These are phyloP conservation scores for Gadus chalcogrammus DNA, from an alignment of 2,113 vertebrate species.

Conservation along the genomic window DNA sequence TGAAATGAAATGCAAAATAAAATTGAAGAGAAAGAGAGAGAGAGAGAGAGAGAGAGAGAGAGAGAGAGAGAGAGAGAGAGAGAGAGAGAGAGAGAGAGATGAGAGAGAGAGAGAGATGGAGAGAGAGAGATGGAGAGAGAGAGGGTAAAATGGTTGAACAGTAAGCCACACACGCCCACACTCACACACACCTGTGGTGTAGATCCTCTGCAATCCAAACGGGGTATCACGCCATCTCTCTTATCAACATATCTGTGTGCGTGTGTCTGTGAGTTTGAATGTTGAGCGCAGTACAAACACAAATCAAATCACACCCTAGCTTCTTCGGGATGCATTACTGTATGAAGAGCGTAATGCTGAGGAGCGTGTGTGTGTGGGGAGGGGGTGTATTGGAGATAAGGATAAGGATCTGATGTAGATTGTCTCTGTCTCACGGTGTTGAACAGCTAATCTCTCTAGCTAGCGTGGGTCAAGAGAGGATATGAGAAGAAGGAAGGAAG, in stretches of 20 bases:
- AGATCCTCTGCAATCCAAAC: constrained; percentile 59
- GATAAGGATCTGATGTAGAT: constrained; percentile 68
- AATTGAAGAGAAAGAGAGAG: background rate
- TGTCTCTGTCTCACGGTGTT: constrained; percentile 57
- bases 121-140: constrained; percentile 2
- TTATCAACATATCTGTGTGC: constrained; percentile 41
- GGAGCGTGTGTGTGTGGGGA: background rate
- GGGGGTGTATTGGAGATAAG: constrained; percentile 53
- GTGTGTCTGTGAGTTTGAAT: constrained; percentile 12
- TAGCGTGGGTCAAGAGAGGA: too few relatives aligned
- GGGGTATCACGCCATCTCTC: constrained; percentile 46
- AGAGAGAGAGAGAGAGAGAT: constrained; percentile 3
- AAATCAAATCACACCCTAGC: constrained; percentile 64
- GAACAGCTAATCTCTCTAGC: constrained; percentile 65
- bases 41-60: constrained; percentile 4
- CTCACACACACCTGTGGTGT: constrained; percentile 34
- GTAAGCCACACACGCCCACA: constrained; percentile 12
- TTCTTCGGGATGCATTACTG: constrained; percentile 67
- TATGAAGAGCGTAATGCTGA: constrained; percentile 55
- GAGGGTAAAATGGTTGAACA: background rate
- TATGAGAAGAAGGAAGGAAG: too few relatives aligned
- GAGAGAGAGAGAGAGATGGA: background rate
- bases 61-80: background rate
- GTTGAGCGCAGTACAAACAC: constrained; percentile 54
- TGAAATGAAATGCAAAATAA: too few relatives aligned